Evolutionary conservation across 2,888 invertebrate genomes (phyloP).

Genomic region (Tineola bisselliella): DNA sequence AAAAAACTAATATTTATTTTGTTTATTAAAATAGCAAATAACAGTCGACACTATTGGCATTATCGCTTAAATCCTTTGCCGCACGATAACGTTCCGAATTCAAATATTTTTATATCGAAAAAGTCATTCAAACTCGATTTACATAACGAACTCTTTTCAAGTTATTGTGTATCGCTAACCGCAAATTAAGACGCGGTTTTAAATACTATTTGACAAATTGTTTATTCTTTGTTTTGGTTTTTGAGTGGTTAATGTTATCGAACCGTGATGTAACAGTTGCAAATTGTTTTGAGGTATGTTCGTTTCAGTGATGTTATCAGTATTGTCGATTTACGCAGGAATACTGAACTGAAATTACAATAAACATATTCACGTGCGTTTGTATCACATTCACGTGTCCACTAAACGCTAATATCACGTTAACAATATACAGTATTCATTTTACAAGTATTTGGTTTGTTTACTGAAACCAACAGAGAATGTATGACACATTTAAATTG

Average conservation of each 20-base stretch:
- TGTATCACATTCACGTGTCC: too few relatives aligned
- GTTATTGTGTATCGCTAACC: neutral
- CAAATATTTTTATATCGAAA: constrained; percentile 9
- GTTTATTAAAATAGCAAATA: neutral
- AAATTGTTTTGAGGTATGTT: neutral
- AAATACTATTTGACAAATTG: neutral
- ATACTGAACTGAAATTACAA: neutral
- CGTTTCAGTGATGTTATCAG: neutral
- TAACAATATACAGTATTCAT: too few relatives aligned
- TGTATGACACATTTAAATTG: too few relatives aligned
- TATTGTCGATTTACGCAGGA: neutral
- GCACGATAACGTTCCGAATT: neutral
- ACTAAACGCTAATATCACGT: too few relatives aligned
- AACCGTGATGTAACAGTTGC: neutral
- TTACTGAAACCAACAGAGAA: too few relatives aligned
- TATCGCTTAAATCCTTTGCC: neutral
- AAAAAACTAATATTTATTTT: too few relatives aligned
- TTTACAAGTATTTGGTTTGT: too few relatives aligned
- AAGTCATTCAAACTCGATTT: constrained; percentile 9
- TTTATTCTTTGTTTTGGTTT: neutral
- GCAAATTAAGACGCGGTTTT: neutral
- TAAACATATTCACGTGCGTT: too few relatives aligned
- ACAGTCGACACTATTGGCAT: neutral
- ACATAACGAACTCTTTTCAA: constrained; percentile 5
- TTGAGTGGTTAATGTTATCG: neutral